phyloP scores from a whole-genome alignment of 2,113 vertebrate species.

The Gambusia affinis region DNA sequence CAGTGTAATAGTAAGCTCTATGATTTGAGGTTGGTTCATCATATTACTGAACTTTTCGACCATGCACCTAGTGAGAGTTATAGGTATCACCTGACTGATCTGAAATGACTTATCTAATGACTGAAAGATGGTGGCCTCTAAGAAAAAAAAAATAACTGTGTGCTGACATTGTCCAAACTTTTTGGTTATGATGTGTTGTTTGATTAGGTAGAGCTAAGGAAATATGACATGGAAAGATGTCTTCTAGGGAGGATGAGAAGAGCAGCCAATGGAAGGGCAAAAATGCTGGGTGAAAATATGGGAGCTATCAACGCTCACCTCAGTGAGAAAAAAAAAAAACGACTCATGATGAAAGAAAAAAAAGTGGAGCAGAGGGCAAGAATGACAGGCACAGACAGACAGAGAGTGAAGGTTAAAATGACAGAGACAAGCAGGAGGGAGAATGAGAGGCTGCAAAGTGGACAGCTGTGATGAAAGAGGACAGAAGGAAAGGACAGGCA shows the following conservation, averaged over 20 bases:
- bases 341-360: constrained; percentile 60
- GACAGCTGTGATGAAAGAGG: constrained; percentile 58
- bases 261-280: neutral
- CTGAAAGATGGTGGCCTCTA: constrained; percentile 5
- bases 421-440: constrained; percentile 54
- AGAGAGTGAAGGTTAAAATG: constrained; percentile 64
- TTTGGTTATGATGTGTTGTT: constrained; percentile 44
- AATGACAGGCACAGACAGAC: constrained; percentile 59
- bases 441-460: constrained; percentile 22
- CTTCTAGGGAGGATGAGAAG: neutral
- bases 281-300: constrained; percentile 35
- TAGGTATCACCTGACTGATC: constrained; percentile 38
- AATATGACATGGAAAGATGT: neutral
- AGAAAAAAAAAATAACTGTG: neutral
- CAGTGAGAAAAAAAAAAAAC: constrained; percentile 52
- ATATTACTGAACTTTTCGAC: neutral
- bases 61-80: constrained; percentile 3
- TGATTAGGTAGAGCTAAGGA: constrained; percentile 47
- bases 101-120: constrained; percentile 27
- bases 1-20: neutral
- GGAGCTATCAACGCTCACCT: constrained; percentile 71
- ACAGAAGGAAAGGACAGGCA: constrained; percentile 32
- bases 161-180: constrained; percentile 36
- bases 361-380: constrained; percentile 33
- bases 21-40: neutral